phyloP scores from a whole-genome alignment of 1,140 invertebrate species.

The Macrostomum lignano region DNA sequence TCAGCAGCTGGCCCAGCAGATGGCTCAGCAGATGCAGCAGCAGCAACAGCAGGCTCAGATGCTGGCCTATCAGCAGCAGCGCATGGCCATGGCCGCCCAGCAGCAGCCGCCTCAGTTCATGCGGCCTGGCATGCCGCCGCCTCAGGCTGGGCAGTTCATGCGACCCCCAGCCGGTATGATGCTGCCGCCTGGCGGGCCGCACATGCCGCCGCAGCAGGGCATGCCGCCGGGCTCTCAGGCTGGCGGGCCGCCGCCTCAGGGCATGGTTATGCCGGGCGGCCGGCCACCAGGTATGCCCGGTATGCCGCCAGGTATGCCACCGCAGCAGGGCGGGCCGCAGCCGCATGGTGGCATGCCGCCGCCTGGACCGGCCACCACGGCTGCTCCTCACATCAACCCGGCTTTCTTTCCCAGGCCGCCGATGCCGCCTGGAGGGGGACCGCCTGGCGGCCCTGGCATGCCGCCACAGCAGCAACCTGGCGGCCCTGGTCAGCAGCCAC shows the following conservation, averaged over 20 bases:
- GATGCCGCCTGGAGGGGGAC: too few relatives aligned
- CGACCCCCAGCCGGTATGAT: constrained; percentile 31
- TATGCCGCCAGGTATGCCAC: constrained; percentile 7
- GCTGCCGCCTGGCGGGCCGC: constrained; percentile 6
- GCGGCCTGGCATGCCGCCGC: constrained; percentile 21
- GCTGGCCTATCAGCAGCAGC: too few relatives aligned
- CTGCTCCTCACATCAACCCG: constrained; percentile 74
- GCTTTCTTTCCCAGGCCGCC: constrained; percentile 77
- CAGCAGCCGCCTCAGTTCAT: constrained; percentile 31
- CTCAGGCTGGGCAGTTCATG: constrained; percentile 17
- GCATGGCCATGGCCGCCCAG: constrained; percentile 12
- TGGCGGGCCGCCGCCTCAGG: too few relatives aligned
- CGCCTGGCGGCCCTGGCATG: too few relatives aligned
- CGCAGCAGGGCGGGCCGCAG: constrained; percentile 8
- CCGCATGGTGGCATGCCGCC: constrained; percentile 16
- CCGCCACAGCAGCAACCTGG: too few relatives aligned
- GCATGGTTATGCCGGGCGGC: constrained; percentile 9
- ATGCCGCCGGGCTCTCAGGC: too few relatives aligned
- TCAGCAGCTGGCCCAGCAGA: too few relatives aligned
- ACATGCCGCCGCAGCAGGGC: background rate
- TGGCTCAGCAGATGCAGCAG: too few relatives aligned
- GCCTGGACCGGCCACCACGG: constrained; percentile 33
- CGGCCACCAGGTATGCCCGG: constrained; percentile 4
- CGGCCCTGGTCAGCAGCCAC: constrained; percentile 16
- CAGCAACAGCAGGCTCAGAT: too few relatives aligned